Percentiles rank a stretch among this genome's conserved stretches.
phyloP scores from a whole-genome alignment of 2,113 vertebrate genomes.

The Alligator mississippiensis region DNA sequence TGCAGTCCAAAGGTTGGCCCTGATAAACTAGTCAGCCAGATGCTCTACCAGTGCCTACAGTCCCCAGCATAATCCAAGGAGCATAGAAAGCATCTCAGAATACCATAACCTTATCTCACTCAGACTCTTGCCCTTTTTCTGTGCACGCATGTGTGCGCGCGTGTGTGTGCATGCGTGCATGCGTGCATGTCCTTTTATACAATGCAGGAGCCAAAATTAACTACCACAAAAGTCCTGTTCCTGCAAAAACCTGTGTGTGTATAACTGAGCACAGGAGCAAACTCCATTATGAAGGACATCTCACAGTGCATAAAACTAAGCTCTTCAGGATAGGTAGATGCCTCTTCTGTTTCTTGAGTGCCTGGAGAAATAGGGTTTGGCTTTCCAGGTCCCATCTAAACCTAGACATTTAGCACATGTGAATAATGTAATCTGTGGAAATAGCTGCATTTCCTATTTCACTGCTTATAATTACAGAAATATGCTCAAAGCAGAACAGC shows the following conservation, averaged over 20 bases:
- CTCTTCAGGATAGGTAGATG: neutral
- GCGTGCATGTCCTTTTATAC: neutral
- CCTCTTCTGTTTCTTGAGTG: neutral
- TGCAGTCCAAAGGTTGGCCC: too few species aligned
- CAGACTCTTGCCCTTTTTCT: neutral
- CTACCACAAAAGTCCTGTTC: neutral
- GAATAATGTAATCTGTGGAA: neutral
- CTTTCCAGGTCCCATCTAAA: neutral
- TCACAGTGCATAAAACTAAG: neutral
- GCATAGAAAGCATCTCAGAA: neutral
- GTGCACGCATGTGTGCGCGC: neutral
- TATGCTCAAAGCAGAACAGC: conserved; percentile 45
- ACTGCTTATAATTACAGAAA: conserved; percentile 64
- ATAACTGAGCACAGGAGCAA: too few species aligned
- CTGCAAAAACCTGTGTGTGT: neutral
- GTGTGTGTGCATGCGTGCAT: neutral
- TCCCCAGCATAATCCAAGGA: too few species aligned
- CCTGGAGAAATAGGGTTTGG: neutral
- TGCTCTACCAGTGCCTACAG: too few species aligned
- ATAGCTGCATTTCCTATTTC: neutral
- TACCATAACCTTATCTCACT: neutral
- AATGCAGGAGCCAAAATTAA: neutral
- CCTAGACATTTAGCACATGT: neutral
- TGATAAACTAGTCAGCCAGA: too few species aligned
- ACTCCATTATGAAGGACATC: neutral